phyloP scores from a whole-genome alignment of 1,140 invertebrate genomes.

The Cherax destructor region DNA sequence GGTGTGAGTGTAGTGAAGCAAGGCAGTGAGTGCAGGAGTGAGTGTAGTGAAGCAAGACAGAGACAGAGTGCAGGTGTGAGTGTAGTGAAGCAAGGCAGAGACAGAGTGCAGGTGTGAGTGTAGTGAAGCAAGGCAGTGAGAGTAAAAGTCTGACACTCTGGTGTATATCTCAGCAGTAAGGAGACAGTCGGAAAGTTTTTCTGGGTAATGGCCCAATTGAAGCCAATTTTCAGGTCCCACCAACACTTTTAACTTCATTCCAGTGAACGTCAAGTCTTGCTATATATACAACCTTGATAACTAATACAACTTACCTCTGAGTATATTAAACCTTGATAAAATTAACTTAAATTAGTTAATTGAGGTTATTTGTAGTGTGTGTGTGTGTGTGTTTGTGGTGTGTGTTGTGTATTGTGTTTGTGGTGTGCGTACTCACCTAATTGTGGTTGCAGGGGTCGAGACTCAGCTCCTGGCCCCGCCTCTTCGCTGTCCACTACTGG shows the following conservation, averaged over 20 bases:
- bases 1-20: too few relatives aligned
- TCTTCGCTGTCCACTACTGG: too few relatives aligned
- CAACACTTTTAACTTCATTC: conserved; percentile 35
- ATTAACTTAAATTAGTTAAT: too few relatives aligned
- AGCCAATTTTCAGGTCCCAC: conserved; percentile 17
- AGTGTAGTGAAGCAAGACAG: too few relatives aligned
- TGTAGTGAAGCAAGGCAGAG: background rate
- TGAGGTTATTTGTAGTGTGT: too few relatives aligned
- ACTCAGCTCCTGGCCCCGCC: too few relatives aligned
- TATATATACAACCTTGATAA: conserved; percentile 21
- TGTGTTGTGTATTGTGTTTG: too few relatives aligned
- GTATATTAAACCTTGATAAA: background rate
- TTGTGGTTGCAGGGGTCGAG: too few relatives aligned
- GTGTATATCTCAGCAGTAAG: conserved; percentile 32
- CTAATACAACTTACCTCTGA: background rate
- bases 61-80: background rate
- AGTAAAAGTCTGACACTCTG: background rate
- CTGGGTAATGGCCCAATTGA: conserved; percentile 31
- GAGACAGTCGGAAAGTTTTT: conserved; percentile 30
- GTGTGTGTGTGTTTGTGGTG: too few relatives aligned
- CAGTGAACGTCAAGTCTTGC: background rate
- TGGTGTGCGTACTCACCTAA: too few relatives aligned
- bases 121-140: background rate
- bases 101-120: background rate
- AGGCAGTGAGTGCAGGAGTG: background rate